A percentile compares a stretch with the other conserved stretches of the same genome.
phyloP scores from a whole-genome alignment of 2,888 invertebrate genomes.

The Malthinus flaveolus region DNA sequence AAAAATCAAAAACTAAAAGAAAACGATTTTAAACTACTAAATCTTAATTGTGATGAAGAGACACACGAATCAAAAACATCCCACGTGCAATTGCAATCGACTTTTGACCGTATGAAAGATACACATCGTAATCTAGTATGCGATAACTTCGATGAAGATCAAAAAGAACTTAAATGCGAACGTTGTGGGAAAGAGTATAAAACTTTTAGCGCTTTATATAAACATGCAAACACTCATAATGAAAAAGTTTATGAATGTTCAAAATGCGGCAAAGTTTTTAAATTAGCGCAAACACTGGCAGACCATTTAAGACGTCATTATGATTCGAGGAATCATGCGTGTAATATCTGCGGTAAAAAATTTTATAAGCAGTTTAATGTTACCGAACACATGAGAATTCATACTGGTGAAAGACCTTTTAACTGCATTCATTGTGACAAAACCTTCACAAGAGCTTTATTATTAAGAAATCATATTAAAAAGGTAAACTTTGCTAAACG shows the following conservation, averaged over 20 bases:
- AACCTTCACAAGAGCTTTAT: constrained; percentile 28
- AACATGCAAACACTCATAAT: constrained; percentile 13
- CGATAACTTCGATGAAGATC: background rate
- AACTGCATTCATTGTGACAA: constrained; percentile 35
- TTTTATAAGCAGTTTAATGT: constrained; percentile 31
- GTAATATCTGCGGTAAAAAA: constrained; percentile 26
- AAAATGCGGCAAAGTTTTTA: constrained; percentile 29
- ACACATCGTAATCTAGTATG: background rate
- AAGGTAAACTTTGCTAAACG: constrained; percentile 15
- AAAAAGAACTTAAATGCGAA: constrained; percentile 14
- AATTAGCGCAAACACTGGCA: constrained; percentile 21
- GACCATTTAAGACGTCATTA: constrained; percentile 31
- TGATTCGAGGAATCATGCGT: constrained; percentile 23
- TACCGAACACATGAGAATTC: constrained; percentile 40
- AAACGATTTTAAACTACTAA: background rate
- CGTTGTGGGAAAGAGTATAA: constrained; percentile 14
- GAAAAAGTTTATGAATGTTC: constrained; percentile 24
- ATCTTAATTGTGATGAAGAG: background rate
- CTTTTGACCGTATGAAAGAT: background rate
- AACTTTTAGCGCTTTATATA: constrained; percentile 10
- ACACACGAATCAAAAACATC: background rate
- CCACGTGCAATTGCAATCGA: background rate
- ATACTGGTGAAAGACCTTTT: constrained; percentile 43
- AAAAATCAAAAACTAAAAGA: background rate
- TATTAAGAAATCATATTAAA: constrained; percentile 25